phyloP scores from a whole-genome alignment of 2,797 vertebrate genomes.

The Sarcoramphus papa region DNA sequence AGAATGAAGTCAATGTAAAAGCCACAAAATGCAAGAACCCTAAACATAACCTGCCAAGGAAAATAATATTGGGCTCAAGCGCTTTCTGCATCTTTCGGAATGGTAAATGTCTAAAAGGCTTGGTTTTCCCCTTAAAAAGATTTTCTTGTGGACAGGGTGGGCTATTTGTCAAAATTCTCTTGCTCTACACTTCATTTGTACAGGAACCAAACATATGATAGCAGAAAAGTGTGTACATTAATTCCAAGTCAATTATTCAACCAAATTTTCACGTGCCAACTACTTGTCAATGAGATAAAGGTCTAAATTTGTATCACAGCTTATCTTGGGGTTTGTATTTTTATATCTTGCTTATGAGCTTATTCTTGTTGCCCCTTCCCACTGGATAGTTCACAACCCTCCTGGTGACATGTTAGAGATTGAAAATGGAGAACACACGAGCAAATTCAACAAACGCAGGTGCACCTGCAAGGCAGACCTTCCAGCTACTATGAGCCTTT shows the following conservation, averaged over 20 bases:
- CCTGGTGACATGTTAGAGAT: background rate
- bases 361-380: background rate
- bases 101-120: background rate
- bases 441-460: background rate
- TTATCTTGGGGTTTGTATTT: background rate
- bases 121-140: background rate
- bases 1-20: background rate
- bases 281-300: background rate
- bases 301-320: background rate
- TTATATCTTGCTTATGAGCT: background rate
- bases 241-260: background rate
- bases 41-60: background rate
- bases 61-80: background rate
- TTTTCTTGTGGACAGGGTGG: background rate
- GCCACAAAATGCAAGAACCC: background rate
- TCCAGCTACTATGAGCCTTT: background rate
- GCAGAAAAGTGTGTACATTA: background rate
- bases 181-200: background rate
- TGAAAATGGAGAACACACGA: background rate
- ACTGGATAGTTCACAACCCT: background rate
- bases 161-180: background rate
- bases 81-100: background rate
- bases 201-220: background rate
- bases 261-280: background rate
- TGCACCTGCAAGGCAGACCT: background rate